phyloP scores from a whole-genome alignment of 1,140 invertebrate species.

The Carposina sasakii region DNA sequence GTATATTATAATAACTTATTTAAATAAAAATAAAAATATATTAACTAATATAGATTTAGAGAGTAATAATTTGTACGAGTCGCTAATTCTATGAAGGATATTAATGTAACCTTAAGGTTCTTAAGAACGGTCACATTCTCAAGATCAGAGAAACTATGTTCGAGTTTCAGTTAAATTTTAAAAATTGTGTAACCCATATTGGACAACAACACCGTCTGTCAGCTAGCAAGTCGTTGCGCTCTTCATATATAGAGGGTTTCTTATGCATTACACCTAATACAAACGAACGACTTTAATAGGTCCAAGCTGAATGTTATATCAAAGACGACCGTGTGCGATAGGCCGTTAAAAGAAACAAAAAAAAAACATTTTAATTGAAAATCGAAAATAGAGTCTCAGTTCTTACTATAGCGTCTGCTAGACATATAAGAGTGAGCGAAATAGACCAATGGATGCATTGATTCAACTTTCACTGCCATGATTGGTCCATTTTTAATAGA shows the following conservation, averaged over 20 bases:
- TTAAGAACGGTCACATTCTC: conserved; percentile 64
- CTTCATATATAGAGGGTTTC: no score
- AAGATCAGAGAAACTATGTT: conserved; percentile 59
- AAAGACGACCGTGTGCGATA: no score
- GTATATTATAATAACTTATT: conserved; percentile 53
- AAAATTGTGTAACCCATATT: no score
- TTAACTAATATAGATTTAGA: conserved; percentile 45
- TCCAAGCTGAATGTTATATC: no score
- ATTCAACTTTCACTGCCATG: conserved; percentile 61
- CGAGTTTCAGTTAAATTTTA: conserved; percentile 29
- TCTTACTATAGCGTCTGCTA: conserved; percentile 61
- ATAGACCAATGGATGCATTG: conserved; percentile 68
- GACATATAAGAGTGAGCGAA: conserved; percentile 65
- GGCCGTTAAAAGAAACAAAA: no score
- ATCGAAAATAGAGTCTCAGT: conserved; percentile 59
- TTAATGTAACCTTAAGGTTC: conserved; percentile 36
- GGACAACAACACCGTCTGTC: no score
- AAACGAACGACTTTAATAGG: no score
- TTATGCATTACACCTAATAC: no score
- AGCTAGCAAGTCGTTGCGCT: no score
- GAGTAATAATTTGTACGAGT: conserved; percentile 59
- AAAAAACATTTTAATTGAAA: no score
- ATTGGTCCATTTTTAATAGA: conserved; percentile 68
- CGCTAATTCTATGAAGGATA: conserved; percentile 67
- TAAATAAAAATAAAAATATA: conserved; percentile 47